Evolutionary conservation across 1,140 invertebrate species (phyloP), one percentile per base, ranked within the genome.

Genomic region (Trypoxylus dichotomus): DNA sequence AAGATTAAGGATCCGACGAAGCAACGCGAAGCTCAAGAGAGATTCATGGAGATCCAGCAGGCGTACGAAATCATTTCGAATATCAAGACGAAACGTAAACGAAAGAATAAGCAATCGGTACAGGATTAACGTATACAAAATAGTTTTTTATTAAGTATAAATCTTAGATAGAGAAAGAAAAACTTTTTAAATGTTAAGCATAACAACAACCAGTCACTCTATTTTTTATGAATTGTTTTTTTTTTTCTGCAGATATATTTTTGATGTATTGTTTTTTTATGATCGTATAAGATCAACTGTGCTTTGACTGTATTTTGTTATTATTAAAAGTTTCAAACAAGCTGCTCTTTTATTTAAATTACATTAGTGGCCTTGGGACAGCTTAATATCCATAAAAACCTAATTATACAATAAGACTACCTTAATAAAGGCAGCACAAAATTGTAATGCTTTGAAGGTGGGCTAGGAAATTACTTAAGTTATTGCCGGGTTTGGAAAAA

Each of bases 11-110:
- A 95, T 80, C 89, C 90, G 0, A 86, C 87, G 0, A 89, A 91
- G 77, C 87, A 90, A 11, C 85, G 87, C 11, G 87, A 86, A 6
- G 96, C 95, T 1, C 94, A 97, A 84, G 92, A 96, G 82, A 92
- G 90, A 76, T 98, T 98, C 83, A 95, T 98, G 88, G 94, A 98
- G 83, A 95, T 98, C 79, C 95, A 98, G 84, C 91, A 96, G 85
- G 96, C 97, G 0, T 98, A 97, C 83, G 95, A 97, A 83, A 93
- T 94, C 27, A 87, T 98, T 0, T 97, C 95, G 3, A 94, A 92
- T 77, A 94, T 94, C 71, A 95, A 96, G 83, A 91, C 90, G 63
- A 92, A 91, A 79, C 87, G 94, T 19, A 90, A 90, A 74, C 88
- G 90, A 73, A 90, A 90, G 80, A 95, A 95, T 83, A 92, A 93